Conservation (phyloP, 2,888 invertebrate genomes). For the Brenthis daphne region DNA sequence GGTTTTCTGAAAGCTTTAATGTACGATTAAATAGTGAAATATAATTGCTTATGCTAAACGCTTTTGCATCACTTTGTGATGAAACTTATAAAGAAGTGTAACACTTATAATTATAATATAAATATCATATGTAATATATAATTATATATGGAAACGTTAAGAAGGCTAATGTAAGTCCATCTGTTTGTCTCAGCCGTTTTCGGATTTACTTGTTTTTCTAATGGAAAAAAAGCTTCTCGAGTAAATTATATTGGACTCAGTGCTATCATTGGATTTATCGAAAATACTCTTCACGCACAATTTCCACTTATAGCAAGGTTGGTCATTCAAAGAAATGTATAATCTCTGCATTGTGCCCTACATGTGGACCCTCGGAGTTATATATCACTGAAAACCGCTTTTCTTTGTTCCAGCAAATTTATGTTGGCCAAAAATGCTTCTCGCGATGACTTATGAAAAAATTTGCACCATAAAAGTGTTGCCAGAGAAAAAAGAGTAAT, state of each 20-base stretch:
- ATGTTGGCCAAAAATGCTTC: slow-evolving; percentile 15
- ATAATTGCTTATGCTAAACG: no score
- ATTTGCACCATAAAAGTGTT: no score
- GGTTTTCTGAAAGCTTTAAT: background rate
- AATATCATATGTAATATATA: no score
- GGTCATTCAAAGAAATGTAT: slow-evolving; percentile 5
- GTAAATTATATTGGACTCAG: background rate
- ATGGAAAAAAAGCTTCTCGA: background rate
- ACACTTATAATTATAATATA: no score
- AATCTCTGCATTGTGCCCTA: slow-evolving; percentile 1
- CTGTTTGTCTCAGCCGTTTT: no score
- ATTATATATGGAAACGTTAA: no score
- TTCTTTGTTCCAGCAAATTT: slow-evolving; percentile 27
- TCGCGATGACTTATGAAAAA: slow-evolving; percentile 23
- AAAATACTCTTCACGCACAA: slow-evolving; percentile 7
- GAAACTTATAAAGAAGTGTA: no score
- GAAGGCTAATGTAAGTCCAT: no score
- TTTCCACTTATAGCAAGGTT: background rate
- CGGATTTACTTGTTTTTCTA: no score
- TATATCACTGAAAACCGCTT: slow-evolving; percentile 26
- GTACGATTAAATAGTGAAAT: background rate
- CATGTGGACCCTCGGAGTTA: slow-evolving; percentile 8
- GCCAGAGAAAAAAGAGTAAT: no score
- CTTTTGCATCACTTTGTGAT: no score
- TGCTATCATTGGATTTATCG: background rate